Evolutionary conservation across 2,797 vertebrate genomes (phyloP).

Genomic region (Aselliscus stoliczkanus): DNA sequence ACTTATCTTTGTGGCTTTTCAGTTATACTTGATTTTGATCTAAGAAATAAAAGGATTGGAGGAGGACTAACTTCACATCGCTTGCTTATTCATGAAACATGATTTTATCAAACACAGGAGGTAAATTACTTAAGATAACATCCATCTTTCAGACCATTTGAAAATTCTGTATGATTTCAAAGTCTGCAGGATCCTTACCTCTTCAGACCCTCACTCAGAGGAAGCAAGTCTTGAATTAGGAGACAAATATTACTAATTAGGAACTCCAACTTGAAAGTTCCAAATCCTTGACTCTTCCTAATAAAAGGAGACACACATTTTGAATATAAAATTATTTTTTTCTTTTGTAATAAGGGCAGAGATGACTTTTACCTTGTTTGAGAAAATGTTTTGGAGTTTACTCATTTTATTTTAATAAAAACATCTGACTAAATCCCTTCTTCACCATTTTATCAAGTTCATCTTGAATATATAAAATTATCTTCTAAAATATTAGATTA

Average conservation of each 20-base stretch:
- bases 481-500: not conserved
- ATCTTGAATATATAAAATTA: not conserved
- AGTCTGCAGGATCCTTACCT: not conserved
- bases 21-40: conserved; percentile 52
- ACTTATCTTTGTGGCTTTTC: conserved; percentile 40
- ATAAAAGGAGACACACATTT: not conserved
- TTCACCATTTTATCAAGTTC: not conserved
- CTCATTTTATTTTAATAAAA: conserved; percentile 26
- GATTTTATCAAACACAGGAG: conserved; percentile 25
- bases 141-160: not conserved
- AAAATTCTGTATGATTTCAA: conserved; percentile 9
- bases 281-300: not conserved
- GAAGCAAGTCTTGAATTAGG: not conserved
- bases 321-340: not conserved
- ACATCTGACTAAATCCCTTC: not conserved
- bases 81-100: conserved; percentile 18
- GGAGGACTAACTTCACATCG: not conserved
- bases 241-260: not conserved
- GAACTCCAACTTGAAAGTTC: not conserved
- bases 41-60: conserved; percentile 37
- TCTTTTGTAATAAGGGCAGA: not conserved
- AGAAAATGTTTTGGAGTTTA: conserved; percentile 26
- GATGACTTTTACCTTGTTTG: conserved; percentile 8
- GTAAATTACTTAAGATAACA: not conserved
- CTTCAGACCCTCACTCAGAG: not conserved